Evolutionary conservation across 1,140 invertebrate species (phyloP), one percentile per base, ranked within the genome.

Genomic region (Pseudomyrmex gracilis): DNA sequence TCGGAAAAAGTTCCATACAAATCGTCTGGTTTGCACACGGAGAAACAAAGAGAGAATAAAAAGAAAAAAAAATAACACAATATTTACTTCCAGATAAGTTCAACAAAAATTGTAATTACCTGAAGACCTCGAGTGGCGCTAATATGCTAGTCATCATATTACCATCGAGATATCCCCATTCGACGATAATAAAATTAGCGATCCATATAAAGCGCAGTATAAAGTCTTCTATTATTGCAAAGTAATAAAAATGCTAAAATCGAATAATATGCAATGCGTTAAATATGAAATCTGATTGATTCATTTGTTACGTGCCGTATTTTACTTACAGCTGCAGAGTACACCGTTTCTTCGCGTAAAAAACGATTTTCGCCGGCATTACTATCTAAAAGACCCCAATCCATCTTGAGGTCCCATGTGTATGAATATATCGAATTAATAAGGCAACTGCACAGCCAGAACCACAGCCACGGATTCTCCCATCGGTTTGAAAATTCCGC

Each of bases 1-100:
- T 0, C 99, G 99, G 95, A 99, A 99, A 93, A 99, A 99, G 94
- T 99, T 99, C 99, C 99, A 99, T 53, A 99, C 97, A 95, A 99
- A 99, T 78, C 99, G 95, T 90, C 98, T 98, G 89, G 34, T 34
- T 34, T 34, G 34, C 34, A 5, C 7, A 5, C 34, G 34, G 5
- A 34, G 34, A 85, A 67, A 71, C 60, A 82, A 13, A 49, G 58
- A 53, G 60, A 77, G 49, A 12, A 49, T 43, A 15, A 22, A 17
- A 17, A n/a, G n/a, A 7, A 60, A 1, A 20, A 87, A 83, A 1
- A 47, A 70, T 15, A 68, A 22, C 53, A 2, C 51, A 57, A 76
- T 53, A 34, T 7, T 34, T 51, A 13, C 4, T 51, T 74, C 73
- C 4, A 7, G 55, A 43, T 24, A 45, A 57, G 43, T 24, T 60